phyloP scores from a whole-genome alignment of 2,113 vertebrate species.

The Catharus minimus region DNA sequence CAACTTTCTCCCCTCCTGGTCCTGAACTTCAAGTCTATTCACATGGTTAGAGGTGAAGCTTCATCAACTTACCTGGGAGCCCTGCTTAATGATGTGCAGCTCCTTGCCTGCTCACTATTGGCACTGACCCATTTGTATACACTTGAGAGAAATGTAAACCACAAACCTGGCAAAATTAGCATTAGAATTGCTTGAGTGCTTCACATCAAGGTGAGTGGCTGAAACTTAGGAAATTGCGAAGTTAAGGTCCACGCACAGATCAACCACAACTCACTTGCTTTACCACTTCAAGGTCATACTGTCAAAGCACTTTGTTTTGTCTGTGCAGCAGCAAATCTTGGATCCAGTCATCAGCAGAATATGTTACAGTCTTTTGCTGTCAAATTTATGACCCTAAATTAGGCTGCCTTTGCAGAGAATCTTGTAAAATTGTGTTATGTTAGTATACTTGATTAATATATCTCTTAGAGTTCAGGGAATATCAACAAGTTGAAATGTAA shows the following conservation, averaged over 20 bases:
- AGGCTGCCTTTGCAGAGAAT: background rate
- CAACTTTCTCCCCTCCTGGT: background rate
- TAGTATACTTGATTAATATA: background rate
- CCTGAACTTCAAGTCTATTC: background rate
- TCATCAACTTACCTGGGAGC: background rate
- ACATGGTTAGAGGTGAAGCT: slow-evolving; percentile 10
- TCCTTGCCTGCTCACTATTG: slow-evolving; percentile 32
- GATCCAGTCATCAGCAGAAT: background rate
- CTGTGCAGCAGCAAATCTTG: background rate
- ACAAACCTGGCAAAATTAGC: slow-evolving; percentile 33
- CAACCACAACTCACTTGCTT: background rate
- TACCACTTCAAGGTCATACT: slow-evolving; percentile 29
- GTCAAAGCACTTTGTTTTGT: background rate
- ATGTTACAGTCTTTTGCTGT: background rate
- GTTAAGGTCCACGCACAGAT: background rate
- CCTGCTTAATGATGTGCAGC: slow-evolving; percentile 46
- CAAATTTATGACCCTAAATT: background rate
- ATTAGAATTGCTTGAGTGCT: slow-evolving; percentile 37
- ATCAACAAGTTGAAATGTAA: background rate
- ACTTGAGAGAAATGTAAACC: slow-evolving; percentile 22
- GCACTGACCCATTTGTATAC: slow-evolving; percentile 7
- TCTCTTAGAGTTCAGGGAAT: background rate
- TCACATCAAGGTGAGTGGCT: slow-evolving; percentile 27
- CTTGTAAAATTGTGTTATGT: background rate
- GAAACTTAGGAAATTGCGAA: slow-evolving; percentile 30